These are phyloP conservation scores for Schizaphis graminum DNA, from an alignment of 2,888 invertebrate genomes.

Conservation along the genomic window DNA sequence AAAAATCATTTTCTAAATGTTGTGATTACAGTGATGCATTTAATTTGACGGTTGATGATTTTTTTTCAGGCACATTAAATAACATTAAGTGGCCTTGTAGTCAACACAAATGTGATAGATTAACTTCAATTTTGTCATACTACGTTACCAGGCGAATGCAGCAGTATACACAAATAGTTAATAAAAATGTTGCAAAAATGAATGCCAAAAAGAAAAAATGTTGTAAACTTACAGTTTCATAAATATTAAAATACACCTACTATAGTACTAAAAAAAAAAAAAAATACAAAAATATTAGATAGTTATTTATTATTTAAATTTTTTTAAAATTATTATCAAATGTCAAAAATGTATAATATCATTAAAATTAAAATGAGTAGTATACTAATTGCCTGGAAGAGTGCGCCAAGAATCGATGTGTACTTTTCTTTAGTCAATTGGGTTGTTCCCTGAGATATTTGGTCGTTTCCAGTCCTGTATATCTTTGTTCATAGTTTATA, in stretches of 20 bases:
- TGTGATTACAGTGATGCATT: not conserved
- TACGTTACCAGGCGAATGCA: not conserved
- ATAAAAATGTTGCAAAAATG: too few relatives aligned
- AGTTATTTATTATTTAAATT: too few relatives aligned
- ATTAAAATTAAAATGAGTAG: too few relatives aligned
- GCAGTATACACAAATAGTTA: not conserved
- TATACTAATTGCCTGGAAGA: too few relatives aligned
- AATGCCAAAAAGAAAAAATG: not conserved
- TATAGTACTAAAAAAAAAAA: too few relatives aligned
- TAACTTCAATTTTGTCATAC: not conserved
- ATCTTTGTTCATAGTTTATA: constrained; percentile 29
- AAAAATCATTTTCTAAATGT: not conserved
- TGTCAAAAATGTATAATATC: too few relatives aligned
- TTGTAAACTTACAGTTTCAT: not conserved
- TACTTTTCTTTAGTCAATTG: too few relatives aligned
- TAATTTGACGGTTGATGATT: constrained; percentile 4
- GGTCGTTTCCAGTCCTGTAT: too few relatives aligned
- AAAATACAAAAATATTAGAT: not conserved
- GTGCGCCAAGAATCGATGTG: too few relatives aligned
- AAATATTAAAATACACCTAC: not conserved
- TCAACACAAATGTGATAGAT: not conserved
- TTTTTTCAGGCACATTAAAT: not conserved
- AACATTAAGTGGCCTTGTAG: not conserved
- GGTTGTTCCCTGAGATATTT: too few relatives aligned
- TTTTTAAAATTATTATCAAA: not conserved